A percentile compares a stretch with the other conserved stretches of the same genome.
These are phyloP conservation scores for Verasper variegatus DNA, from an alignment of 2,113 vertebrate genomes.

Conservation along the genomic window DNA sequence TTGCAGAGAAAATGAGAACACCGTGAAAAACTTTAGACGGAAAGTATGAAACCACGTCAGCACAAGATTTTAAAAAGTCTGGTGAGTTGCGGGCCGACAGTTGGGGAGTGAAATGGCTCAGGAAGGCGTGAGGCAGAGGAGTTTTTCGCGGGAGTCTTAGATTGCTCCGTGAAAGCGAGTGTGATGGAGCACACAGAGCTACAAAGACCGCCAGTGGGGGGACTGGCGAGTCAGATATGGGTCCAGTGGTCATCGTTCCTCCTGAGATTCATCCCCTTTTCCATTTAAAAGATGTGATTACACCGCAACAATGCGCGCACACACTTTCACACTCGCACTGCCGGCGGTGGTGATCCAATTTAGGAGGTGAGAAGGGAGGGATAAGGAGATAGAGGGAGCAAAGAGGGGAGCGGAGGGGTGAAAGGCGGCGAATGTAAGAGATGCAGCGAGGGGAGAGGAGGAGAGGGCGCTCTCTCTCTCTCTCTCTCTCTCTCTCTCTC, in stretches of 20 bases:
- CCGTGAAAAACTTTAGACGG: background rate
- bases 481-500: too few species aligned
- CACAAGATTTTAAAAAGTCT: conserved; percentile 15
- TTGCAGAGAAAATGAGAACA: too few species aligned
- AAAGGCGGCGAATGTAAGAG: conserved; percentile 48
- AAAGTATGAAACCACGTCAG: background rate
- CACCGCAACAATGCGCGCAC: conserved; percentile 53
- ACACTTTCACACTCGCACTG: conserved; percentile 47
- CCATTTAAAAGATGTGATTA: conserved; percentile 78
- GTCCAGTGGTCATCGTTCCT: conserved; percentile 67
- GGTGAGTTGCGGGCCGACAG: too few species aligned
- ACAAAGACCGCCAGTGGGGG: conserved; percentile 36
- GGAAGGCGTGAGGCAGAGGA: conserved; percentile 4
- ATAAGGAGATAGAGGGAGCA: conserved; percentile 65
- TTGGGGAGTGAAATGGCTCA: too few species aligned
- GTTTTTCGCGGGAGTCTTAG: conserved; percentile 9
- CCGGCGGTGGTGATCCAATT: conserved; percentile 66
- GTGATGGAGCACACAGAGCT: conserved; percentile 51
- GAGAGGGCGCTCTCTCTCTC: background rate
- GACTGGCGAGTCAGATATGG: conserved; percentile 47
- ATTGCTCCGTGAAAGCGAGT: conserved; percentile 44
- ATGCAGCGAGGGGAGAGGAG: conserved; percentile 14
- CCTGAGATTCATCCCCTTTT: conserved; percentile 66
- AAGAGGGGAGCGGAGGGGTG: conserved; percentile 32
- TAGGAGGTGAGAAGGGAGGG: conserved; percentile 65